Conservation (phyloP, 2,888 invertebrate genomes). For the Mantis religiosa region DNA sequence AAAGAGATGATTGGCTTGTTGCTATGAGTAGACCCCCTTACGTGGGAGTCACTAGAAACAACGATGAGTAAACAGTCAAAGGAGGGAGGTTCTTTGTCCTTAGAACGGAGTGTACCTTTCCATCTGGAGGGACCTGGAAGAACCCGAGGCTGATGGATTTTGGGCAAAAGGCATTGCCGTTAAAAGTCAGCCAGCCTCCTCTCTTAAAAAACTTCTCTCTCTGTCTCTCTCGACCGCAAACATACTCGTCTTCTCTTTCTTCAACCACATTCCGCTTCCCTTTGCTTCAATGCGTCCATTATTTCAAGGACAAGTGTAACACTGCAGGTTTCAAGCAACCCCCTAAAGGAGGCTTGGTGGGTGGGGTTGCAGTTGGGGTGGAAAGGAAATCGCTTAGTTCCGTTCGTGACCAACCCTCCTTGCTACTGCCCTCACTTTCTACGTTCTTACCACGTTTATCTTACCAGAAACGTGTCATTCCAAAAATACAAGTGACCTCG, state of each 20-base stretch:
- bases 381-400: background rate
- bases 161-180: slow-evolving; percentile 18
- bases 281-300: slow-evolving; percentile 12
- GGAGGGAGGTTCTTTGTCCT: background rate
- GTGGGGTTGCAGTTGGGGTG: background rate
- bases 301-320: slow-evolving; percentile 12
- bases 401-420: background rate
- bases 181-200: background rate
- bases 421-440: background rate
- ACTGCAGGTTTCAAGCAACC: background rate
- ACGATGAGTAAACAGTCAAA: too few relatives aligned
- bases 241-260: background rate
- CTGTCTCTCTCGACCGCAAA: slow-evolving; percentile 4
- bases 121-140: slow-evolving; percentile 9
- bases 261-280: background rate
- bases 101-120: background rate
- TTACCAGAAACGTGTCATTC: background rate
- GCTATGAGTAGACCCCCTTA: too few relatives aligned
- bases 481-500: background rate
- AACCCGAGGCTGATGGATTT: slow-evolving; percentile 20
- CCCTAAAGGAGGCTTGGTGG: background rate
- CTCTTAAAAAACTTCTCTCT: background rate
- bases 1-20: too few relatives aligned
- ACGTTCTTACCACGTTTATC: too few relatives aligned
- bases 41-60: too few relatives aligned